Conservation (phyloP, 2,888 invertebrate species). For the Metalampra italica region DNA sequence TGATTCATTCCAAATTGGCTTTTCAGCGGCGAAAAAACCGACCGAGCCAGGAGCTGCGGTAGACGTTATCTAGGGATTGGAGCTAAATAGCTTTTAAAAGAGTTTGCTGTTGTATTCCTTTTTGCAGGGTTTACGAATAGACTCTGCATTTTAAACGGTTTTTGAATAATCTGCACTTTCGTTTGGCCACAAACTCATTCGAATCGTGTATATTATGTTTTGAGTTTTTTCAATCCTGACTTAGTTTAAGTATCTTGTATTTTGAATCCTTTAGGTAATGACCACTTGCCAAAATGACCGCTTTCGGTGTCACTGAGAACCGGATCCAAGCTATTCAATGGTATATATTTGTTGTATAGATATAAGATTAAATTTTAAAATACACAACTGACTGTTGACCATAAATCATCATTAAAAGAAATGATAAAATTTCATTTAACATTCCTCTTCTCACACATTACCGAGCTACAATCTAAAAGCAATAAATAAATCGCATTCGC, state of each 20-base stretch:
- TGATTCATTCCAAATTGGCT: slow-evolving; percentile 79
- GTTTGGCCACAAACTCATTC: not conserved
- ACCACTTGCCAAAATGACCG: too few species aligned
- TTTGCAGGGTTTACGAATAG: slow-evolving; percentile 27
- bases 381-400: not conserved
- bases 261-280: too few species aligned
- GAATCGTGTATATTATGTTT: not conserved
- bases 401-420: not conserved
- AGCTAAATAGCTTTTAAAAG: slow-evolving; percentile 69
- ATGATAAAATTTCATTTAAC: not conserved
- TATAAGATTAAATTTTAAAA: not conserved
- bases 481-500: slow-evolving; percentile 54
- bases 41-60: slow-evolving; percentile 47
- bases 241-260: too few species aligned
- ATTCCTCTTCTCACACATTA: slow-evolving; percentile 4
- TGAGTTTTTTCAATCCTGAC: too few species aligned
- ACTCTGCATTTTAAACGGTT: slow-evolving; percentile 1
- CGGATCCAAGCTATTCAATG: too few species aligned
- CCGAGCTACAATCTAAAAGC: slow-evolving; percentile 18
- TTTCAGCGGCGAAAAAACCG: slow-evolving; percentile 70
- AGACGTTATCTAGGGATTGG: slow-evolving; percentile 61
- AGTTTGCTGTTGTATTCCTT: slow-evolving; percentile 49
- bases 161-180: not conserved
- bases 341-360: not conserved
- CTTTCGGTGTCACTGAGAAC: too few species aligned